Evolutionary conservation across 2,888 invertebrate genomes (phyloP).

Genomic region (Labia minor): DNA sequence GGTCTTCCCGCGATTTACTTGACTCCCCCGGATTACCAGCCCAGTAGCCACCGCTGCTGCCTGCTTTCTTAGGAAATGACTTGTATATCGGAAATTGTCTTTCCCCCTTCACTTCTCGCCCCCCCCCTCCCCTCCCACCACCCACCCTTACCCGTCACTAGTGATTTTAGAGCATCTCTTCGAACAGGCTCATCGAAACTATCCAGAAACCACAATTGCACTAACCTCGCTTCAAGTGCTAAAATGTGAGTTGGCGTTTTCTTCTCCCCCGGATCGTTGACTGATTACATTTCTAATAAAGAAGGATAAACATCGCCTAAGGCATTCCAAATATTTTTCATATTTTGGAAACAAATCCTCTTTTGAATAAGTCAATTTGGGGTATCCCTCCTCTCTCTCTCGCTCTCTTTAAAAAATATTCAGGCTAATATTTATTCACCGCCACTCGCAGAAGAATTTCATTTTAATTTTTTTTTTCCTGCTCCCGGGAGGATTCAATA

Average conservation of each 20-base stretch:
- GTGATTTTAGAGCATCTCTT: background rate
- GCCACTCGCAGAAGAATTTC: too few species aligned
- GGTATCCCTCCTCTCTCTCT: too few species aligned
- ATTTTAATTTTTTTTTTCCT: too few species aligned
- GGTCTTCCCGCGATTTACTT: background rate
- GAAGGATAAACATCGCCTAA: background rate
- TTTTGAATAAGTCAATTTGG: too few species aligned
- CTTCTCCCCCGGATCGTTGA: background rate
- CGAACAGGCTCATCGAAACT: background rate
- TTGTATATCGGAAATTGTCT: slow-evolving; percentile 8
- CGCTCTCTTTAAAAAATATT: too few species aligned
- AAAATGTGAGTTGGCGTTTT: background rate
- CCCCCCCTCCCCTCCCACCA: too few species aligned
- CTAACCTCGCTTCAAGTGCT: background rate
- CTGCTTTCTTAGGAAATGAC: background rate
- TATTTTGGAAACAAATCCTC: too few species aligned
- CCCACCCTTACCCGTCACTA: background rate
- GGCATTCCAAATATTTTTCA: too few species aligned
- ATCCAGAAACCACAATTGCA: background rate
- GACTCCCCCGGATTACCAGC: background rate
- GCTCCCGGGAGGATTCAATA: too few species aligned
- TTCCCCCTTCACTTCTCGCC: background rate
- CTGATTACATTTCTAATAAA: slow-evolving; percentile 13
- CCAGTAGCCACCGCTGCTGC: background rate
- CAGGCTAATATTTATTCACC: too few species aligned